Base-by-base conservation (phyloP, 1,140 invertebrate species). In the Euglossa dilemma region DNA sequence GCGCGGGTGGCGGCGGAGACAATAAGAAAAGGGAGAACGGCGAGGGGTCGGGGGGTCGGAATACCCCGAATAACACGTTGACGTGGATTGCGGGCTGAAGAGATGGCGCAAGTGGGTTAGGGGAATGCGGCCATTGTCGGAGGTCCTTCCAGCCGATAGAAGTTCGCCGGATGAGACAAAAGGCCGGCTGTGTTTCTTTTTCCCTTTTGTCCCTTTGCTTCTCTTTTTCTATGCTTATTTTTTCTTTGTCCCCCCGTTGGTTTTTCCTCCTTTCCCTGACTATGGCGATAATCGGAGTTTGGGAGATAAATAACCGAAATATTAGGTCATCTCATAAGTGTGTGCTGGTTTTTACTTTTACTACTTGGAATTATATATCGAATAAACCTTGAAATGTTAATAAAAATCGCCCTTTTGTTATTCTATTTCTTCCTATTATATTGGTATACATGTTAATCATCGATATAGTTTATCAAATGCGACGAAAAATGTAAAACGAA, bases 31-130 rank as follows among this genome's bases (percentile, higher is more conserved):
- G 16, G 16, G 54, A 6, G 23, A 64, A 6, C 45, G 83, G 14
- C 45, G 23, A 23, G 36, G 63, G 59, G 45, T 20, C 43, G 63
- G 28, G 28, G 43, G 23, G n/a, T 28, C 28, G 56, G 74, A 78
- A 82, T 75, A 82, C 61, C 64, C 75, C 64, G 80, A 83, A 80
- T 79, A 84, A 50, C 43, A 25, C 56, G 80, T 71, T 84, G 81
- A 80, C 77, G 52, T 63, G 67, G 76, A 70, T 66, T 76, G 72
- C 43, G 63, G 64, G 12, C 45, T 73, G 77, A 67, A 84, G 73
- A 87, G 86, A 87, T 79, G 54, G 73, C 66, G 70, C 45, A 85
- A 85, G 74, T 85, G 70, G 77, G 72, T 87, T 84, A 77, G 69
- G 45, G 59, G 69, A 54, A 82, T 47, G 36, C 56, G n/a, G 63